Percentiles rank a stretch among this genome's conserved stretches.
These are phyloP conservation scores for Oryctes rhinoceros DNA, from an alignment of 1,140 invertebrate genomes.

Conservation along the genomic window DNA sequence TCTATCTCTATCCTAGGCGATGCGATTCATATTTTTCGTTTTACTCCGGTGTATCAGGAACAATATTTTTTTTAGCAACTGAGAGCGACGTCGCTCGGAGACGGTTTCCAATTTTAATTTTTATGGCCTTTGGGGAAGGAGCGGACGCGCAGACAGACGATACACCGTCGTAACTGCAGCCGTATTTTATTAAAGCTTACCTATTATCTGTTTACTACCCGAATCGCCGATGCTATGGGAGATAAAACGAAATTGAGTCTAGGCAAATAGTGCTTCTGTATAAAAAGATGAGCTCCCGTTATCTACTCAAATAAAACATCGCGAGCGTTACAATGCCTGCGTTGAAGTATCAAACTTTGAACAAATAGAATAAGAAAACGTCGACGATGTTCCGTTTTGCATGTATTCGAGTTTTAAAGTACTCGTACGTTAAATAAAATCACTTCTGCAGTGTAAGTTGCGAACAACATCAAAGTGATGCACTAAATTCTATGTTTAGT, in stretches of 20 bases:
- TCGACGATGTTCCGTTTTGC: too few species aligned
- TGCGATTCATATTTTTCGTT: conserved; percentile 16
- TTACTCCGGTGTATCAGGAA: neutral
- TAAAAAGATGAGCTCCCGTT: neutral
- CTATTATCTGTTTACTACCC: conserved; percentile 1
- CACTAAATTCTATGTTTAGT: too few species aligned
- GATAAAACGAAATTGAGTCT: conserved; percentile 2
- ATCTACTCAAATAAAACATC: too few species aligned
- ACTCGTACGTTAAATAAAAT: too few species aligned
- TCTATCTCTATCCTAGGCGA: neutral
- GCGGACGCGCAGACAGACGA: neutral
- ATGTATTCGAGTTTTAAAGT: too few species aligned
- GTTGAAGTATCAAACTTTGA: too few species aligned
- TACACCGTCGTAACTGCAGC: neutral
- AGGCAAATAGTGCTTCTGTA: neutral
- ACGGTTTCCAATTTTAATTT: conserved; percentile 15
- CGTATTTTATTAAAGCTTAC: conserved; percentile 4
- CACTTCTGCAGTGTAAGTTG: too few species aligned
- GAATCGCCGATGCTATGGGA: neutral
- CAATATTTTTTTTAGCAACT: neutral
- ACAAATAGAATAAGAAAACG: too few species aligned
- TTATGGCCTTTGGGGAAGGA: neutral
- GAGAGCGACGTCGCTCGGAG: neutral
- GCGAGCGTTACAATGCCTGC: too few species aligned
- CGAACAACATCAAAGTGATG: too few species aligned